phyloP scores from a whole-genome alignment of 2,797 vertebrate genomes.

The Alectoris magna region DNA sequence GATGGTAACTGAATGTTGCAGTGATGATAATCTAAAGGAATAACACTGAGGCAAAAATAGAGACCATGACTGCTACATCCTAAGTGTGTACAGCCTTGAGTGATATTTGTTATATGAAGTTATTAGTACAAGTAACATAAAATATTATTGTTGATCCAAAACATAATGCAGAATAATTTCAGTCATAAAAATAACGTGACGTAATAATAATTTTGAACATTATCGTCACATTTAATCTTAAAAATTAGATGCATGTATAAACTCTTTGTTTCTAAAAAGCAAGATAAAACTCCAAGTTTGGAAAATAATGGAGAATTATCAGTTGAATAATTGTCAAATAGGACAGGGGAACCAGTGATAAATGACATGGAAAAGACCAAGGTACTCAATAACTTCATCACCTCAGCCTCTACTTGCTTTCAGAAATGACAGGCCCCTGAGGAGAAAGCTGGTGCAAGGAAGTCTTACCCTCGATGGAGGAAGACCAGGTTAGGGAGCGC shows the following conservation, averaged over 20 bases:
- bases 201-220: neutral
- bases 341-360: neutral
- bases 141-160: neutral
- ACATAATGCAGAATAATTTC: neutral
- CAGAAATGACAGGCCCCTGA: neutral
- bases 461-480: neutral
- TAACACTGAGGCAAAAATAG: neutral
- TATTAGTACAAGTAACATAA: neutral
- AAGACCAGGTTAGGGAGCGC: neutral
- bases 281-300: neutral
- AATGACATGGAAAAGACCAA: neutral
- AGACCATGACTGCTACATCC: neutral
- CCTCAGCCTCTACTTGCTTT: neutral
- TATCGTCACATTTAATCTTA: neutral
- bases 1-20: neutral
- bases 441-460: neutral
- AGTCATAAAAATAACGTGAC: neutral
- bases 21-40: neutral
- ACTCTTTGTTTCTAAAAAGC: neutral
- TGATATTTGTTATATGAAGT: neutral
- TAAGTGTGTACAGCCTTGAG: neutral
- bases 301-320: neutral
- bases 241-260: fast-evolving
- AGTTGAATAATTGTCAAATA: neutral
- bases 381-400: neutral